Conservation (phyloP, 2,113 vertebrate genomes). For the Balaeniceps rex region DNA sequence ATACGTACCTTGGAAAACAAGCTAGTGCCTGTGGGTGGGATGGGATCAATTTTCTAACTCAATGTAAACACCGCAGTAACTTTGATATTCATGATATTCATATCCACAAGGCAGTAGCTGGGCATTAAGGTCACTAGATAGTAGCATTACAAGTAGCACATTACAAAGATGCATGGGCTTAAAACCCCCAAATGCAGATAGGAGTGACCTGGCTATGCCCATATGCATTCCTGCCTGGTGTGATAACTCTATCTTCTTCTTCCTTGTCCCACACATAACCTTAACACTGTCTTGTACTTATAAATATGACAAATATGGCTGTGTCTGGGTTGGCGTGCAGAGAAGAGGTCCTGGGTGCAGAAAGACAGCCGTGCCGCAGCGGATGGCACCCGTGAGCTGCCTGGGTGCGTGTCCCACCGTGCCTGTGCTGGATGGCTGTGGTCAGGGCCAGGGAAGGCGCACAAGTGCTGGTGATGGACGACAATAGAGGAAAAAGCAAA, state of each 20-base stretch:
- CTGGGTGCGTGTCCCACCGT: fast-evolving
- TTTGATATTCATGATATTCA: slow-evolving; percentile 24
- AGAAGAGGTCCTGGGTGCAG: not conserved
- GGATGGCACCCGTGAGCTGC: fast-evolving
- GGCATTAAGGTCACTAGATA: not conserved
- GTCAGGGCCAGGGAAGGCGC: not conserved
- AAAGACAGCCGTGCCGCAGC: too few species aligned
- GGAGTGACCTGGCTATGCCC: not conserved
- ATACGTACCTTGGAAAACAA: not conserved
- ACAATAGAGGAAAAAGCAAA: not conserved
- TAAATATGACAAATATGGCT: not conserved
- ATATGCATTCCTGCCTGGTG: not conserved
- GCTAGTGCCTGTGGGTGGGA: not conserved
- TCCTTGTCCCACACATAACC: not conserved
- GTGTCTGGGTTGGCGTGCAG: not conserved
- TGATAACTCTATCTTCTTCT: not conserved
- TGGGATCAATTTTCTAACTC: not conserved
- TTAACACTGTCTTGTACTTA: not conserved
- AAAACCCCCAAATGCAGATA: not conserved
- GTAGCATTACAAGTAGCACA: not conserved
- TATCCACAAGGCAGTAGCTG: not conserved
- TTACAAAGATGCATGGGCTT: not conserved
- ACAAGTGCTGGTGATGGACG: not conserved
- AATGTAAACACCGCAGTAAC: not conserved
- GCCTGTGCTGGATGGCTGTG: not conserved